phyloP scores from a whole-genome alignment of 2,888 invertebrate genomes.

The Clanis bilineata region DNA sequence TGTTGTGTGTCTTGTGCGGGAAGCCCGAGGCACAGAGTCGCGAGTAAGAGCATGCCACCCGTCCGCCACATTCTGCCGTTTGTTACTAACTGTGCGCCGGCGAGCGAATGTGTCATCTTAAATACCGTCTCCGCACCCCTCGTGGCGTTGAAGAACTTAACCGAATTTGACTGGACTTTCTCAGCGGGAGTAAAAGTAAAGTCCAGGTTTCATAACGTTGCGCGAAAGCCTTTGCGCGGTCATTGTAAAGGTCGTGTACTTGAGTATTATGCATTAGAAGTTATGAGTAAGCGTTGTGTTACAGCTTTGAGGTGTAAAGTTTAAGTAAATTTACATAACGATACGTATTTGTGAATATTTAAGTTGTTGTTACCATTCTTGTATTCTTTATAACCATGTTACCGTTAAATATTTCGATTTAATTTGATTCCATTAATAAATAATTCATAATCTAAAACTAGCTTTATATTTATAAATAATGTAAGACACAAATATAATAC shows the following conservation, averaged over 20 bases:
- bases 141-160: conserved; percentile 53
- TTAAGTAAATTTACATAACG: background rate
- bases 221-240: conserved; percentile 62
- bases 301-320: background rate
- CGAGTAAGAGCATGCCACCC: conserved; percentile 56
- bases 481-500: too few species aligned
- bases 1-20: conserved; percentile 88
- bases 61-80: conserved; percentile 69
- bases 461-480: too few species aligned
- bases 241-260: conserved; percentile 59
- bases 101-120: conserved; percentile 54
- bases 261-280: conserved; percentile 25
- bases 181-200: conserved; percentile 76
- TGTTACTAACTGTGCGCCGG: conserved; percentile 63
- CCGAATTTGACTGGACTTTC: conserved; percentile 72
- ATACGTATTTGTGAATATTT: background rate
- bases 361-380: too few species aligned
- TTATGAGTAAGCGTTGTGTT: background rate
- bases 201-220: conserved; percentile 73
- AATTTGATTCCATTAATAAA: too few species aligned
- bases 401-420: too few species aligned
- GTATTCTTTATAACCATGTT: too few species aligned
- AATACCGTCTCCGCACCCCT: conserved; percentile 69
- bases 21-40: conserved; percentile 82
- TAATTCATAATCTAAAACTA: too few species aligned